phyloP scores from a whole-genome alignment of 2,113 vertebrate genomes.

The Otis tarda region DNA sequence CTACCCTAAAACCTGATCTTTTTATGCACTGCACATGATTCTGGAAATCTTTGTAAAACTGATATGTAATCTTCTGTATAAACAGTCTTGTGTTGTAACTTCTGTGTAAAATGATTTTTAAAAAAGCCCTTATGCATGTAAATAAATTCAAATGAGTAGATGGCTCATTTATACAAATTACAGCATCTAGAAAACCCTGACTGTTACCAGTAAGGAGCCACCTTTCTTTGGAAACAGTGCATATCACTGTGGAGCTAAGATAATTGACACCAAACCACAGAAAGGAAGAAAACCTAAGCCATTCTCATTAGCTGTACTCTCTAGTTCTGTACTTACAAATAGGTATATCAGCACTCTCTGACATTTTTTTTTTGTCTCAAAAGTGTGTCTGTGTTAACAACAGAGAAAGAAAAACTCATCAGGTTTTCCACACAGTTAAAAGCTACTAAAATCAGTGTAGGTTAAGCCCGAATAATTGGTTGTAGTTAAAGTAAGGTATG shows the following conservation, averaged over 20 bases:
- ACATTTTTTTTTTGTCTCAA: neutral
- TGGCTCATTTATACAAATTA: neutral
- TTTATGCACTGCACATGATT: neutral
- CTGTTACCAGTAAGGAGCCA: neutral
- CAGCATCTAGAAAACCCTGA: neutral
- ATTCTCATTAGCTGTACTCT: neutral
- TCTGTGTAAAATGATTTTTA: neutral
- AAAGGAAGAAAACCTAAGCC: neutral
- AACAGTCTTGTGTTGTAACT: neutral
- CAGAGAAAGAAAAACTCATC: neutral
- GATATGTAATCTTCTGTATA: neutral
- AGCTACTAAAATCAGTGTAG: neutral
- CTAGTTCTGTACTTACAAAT: neutral
- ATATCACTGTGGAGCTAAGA: neutral
- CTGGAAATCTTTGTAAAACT: neutral
- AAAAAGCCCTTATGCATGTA: neutral
- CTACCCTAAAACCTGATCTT: neutral
- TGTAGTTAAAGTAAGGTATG: neutral
- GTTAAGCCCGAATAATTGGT: neutral
- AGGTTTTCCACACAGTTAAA: neutral
- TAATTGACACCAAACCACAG: neutral
- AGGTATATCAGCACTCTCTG: neutral
- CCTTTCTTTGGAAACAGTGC: neutral
- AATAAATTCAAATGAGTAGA: neutral
- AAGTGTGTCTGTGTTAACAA: neutral